Evolutionary conservation across 2,888 invertebrate species (phyloP), one percentile per base, ranked within the genome.

Genomic region (Cyclophora punctaria): DNA sequence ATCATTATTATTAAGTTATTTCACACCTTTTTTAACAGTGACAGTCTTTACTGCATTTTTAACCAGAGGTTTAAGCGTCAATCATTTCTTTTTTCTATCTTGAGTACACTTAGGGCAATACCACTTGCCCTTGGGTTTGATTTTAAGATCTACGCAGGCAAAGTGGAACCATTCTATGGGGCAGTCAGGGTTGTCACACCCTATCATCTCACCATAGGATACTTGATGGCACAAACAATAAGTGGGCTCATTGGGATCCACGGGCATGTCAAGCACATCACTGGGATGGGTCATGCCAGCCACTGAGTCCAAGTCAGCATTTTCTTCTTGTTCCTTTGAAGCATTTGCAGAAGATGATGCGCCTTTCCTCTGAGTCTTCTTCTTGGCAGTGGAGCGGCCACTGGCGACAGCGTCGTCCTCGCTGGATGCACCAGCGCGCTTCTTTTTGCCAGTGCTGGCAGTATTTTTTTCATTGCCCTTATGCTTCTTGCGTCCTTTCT

Each of bases 221-320:
- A 96, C 95, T 91, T 99, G 98, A 81, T 98, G 98, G 73, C 99
- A 99, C 42, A 98, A 89, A 78, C 98, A 99, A 78, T 99, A 99
- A 0, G 98, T 98, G 0, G 99, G 99, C 77, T 99, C 99, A 74
- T 99, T 99, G 0, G 99, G 99, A 90, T 99, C 96, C 0, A 96
- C 96, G 0, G 96, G 96, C 96, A 96, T 96, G 63, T 96, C 96
- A 41, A 96, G 84, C 6, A 96, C 96, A 75, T 96, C 98, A 59
- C 97, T 96, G 0, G 96, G 95, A 83, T 96, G 96, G 1, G 95
- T 91, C 73, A 91, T 91, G 47, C 91, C 90, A 42, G 78, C 83
- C 2, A 83, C 84, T 3, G 87, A 81, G 58, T 91, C 91, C 59
- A 92, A 75, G 57, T 87, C 87, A 4, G 76, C 84, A 64, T 78